Percentiles rank a stretch among this genome's conserved stretches.
phyloP scores from a whole-genome alignment of 1,140 invertebrate genomes.

The Drosophila oshimai region DNA sequence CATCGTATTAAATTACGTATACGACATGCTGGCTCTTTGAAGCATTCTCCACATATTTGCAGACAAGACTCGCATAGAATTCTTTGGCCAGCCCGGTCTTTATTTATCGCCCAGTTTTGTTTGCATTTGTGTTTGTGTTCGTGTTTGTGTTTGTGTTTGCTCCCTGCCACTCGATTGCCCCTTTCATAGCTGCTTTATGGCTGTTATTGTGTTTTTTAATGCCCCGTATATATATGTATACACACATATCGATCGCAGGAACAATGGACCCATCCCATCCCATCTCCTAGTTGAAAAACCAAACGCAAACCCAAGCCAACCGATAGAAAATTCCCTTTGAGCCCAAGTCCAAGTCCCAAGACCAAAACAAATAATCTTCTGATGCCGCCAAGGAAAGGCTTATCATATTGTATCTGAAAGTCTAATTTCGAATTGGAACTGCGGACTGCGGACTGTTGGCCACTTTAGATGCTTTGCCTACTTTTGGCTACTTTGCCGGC shows the following conservation, averaged over 20 bases:
- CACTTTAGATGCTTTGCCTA: conserved; percentile 52
- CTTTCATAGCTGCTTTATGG: conserved; percentile 10
- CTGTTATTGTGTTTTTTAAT: conserved; percentile 38
- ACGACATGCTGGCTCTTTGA: background rate
- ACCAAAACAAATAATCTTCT: conserved; percentile 45
- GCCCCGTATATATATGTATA: conserved; percentile 1
- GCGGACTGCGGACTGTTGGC: conserved; percentile 21
- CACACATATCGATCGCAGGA: conserved; percentile 27
- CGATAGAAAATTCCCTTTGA: conserved; percentile 41
- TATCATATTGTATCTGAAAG: conserved; percentile 55
- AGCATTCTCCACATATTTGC: conserved; percentile 11
- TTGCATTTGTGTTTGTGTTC: no score
- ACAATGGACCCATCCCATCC: background rate
- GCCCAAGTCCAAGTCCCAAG: conserved; percentile 27
- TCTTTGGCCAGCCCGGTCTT: background rate
- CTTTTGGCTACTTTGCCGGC: conserved; percentile 43
- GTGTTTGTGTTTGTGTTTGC: conserved; percentile 23
- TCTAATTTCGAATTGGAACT: conserved; percentile 36
- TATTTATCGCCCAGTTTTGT: conserved; percentile 32
- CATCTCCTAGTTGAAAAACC: no score
- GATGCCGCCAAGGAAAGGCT: conserved; percentile 26
- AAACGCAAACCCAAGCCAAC: no score
- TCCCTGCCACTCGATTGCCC: conserved; percentile 10
- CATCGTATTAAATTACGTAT: conserved; percentile 3
- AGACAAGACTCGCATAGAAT: conserved; percentile 1